phyloP scores from a whole-genome alignment of 1,140 invertebrate genomes.

The Bathynomus jamesi region DNA sequence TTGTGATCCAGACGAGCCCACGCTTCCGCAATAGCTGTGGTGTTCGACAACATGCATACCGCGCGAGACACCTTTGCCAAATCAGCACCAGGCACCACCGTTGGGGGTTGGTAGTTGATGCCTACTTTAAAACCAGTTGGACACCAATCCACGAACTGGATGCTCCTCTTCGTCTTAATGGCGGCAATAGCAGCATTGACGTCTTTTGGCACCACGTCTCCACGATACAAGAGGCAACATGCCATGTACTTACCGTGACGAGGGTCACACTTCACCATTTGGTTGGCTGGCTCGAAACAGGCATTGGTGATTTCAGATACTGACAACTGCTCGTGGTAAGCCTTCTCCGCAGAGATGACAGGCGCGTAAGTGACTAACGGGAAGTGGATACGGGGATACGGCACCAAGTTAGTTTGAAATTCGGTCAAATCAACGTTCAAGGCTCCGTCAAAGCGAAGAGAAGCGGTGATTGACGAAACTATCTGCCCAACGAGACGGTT shows the following conservation, averaged over 20 bases:
- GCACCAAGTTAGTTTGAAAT: constrained; percentile 81
- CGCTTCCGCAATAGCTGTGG: constrained; percentile 68
- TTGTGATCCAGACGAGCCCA: constrained; percentile 55
- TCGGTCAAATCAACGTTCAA: constrained; percentile 82
- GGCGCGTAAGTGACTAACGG: constrained; percentile 75
- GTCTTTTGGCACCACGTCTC: constrained; percentile 68
- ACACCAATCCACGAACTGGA: constrained; percentile 87
- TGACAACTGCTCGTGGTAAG: constrained; percentile 72
- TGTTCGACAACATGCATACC: constrained; percentile 68
- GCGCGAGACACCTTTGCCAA: constrained; percentile 50
- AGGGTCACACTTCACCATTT: constrained; percentile 90
- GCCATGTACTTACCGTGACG: constrained; percentile 86
- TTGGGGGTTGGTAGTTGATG: constrained; percentile 49
- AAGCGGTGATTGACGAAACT: constrained; percentile 77
- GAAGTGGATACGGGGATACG: constrained; percentile 75
- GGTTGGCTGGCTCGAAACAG: constrained; percentile 81
- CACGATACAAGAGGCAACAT: constrained; percentile 70
- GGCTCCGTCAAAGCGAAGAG: constrained; percentile 79
- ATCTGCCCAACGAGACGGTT: constrained; percentile 76
- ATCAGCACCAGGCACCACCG: constrained; percentile 55
- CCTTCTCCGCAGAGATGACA: constrained; percentile 74
- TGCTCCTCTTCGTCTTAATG: constrained; percentile 73
- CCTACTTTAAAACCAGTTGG: constrained; percentile 69
- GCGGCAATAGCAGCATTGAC: constrained; percentile 75
- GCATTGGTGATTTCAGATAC: constrained; percentile 82